phyloP scores from a whole-genome alignment of 2,888 invertebrate genomes.

The Dicyrtoma fusca region DNA sequence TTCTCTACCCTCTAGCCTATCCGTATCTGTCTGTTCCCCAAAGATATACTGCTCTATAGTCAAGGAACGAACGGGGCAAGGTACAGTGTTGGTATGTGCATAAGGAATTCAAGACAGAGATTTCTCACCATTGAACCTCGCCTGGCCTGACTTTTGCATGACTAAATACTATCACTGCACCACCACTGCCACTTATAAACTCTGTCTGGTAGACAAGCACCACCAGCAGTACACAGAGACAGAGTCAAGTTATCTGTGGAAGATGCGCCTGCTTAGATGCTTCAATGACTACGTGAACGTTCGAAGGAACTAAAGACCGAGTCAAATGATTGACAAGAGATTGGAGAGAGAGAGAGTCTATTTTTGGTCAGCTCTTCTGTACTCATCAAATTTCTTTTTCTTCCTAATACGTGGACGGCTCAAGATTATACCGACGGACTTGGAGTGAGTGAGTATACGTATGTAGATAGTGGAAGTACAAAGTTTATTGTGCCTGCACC shows the following conservation, averaged over 20 bases:
- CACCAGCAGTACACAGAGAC: too few species aligned
- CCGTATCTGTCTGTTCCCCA: too few species aligned
- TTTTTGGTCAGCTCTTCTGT: conserved; percentile 34
- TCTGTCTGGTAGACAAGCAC: too few species aligned
- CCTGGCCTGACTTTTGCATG: conserved; percentile 24
- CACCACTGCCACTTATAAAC: not conserved
- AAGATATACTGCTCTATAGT: too few species aligned
- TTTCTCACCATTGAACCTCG: conserved; percentile 2
- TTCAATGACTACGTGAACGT: not conserved
- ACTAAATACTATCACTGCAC: conserved; percentile 26
- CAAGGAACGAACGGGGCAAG: too few species aligned
- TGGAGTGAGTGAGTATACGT: too few species aligned
- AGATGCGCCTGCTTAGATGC: too few species aligned
- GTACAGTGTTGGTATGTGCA: not conserved
- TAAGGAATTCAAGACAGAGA: not conserved
- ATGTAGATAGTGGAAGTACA: too few species aligned
- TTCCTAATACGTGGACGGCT: conserved; percentile 14
- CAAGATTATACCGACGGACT: too few species aligned
- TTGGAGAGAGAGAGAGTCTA: conserved; percentile 33
- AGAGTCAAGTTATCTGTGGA: too few species aligned
- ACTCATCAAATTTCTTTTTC: conserved; percentile 20
- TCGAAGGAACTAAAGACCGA: not conserved
- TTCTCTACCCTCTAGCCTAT: too few species aligned
- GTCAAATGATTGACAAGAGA: conserved; percentile 38
- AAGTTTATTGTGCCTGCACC: too few species aligned